Evolutionary conservation across 2,113 vertebrate species (phyloP), one percentile per base, ranked within the genome.

Genomic region (Lagenorhynchus albirostris): DNA sequence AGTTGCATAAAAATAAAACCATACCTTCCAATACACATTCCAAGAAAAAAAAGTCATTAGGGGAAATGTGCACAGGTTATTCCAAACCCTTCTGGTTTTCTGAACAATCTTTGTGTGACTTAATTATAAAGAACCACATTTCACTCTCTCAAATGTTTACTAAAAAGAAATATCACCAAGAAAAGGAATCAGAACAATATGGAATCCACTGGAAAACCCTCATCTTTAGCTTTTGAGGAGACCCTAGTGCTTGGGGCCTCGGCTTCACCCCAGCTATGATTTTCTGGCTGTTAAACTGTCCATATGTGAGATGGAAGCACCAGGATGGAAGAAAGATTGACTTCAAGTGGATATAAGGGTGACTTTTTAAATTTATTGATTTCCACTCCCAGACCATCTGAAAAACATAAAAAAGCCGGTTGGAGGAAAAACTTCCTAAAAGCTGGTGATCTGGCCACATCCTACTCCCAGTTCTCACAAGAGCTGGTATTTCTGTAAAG

Each of bases 61-160:
- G 3, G 12, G 1, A 18, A 36, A 33, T 6, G 12, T 9, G 12
- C 38, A 71, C 6, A 5, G 0, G 1, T 60, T 53, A 23, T 79
- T 83, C 23, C 18, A 60, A 58, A 77, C 11, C 12, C 29, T 21
- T 67, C 36, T 55, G 12, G 13, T 23, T 95, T 79, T 68, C 89
- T n/a, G 4, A 83, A 84, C 9, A 17, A n/a, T 29, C 15, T 17
- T 55, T 60, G 2, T 23, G 11, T 25, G 33, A 6, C 55, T 89
- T 76, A 58, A 81, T 33, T 23, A 90, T 36, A 55, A 92, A 90
- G 47, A 91, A 36, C 44, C 38, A 73, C 9, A 25, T 50, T 93
- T 89, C 77, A n/a, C 68, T 86, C 89, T 85, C 85, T 84, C 60
- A 76, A 91, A 81, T 89, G 62, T 91, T 96, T 91, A 58, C 58